These are phyloP conservation scores for Dermatemys mawii DNA, from an alignment of 2,113 vertebrate genomes.

Conservation along the genomic window DNA sequence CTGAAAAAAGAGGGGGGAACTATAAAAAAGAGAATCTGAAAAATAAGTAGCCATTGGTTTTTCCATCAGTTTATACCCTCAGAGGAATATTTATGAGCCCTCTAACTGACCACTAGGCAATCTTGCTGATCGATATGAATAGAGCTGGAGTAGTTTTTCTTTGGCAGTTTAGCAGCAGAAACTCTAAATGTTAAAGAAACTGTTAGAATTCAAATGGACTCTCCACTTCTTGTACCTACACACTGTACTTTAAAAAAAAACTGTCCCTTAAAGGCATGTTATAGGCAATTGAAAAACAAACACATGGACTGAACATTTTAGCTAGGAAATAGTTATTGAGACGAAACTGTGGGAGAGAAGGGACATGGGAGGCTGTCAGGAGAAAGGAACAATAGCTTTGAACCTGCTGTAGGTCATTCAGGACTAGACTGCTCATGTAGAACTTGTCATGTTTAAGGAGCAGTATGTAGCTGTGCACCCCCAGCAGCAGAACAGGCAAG, in stretches of 20 bases:
- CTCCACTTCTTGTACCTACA: background rate
- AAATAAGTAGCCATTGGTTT: background rate
- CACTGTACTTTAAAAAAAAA: background rate
- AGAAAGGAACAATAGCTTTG: background rate
- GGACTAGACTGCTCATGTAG: accelerated
- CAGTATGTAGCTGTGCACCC: accelerated
- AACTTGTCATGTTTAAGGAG: background rate
- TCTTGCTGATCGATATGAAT: background rate
- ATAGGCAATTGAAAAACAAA: background rate
- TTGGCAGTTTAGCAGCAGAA: background rate
- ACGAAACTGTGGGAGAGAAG: accelerated
- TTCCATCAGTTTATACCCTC: background rate
- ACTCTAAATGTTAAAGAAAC: background rate
- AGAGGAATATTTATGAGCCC: background rate
- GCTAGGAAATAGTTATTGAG: background rate
- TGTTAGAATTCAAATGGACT: background rate
- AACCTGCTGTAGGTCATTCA: background rate
- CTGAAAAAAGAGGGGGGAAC: background rate
- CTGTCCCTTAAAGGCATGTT: background rate
- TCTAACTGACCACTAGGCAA: background rate
- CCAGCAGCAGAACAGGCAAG: background rate
- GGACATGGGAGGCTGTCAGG: background rate
- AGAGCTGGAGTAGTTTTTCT: background rate
- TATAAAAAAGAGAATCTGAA: background rate
- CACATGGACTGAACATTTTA: background rate